Conservation (phyloP, 2,113 vertebrate genomes). For the Excalfactoria chinensis region DNA sequence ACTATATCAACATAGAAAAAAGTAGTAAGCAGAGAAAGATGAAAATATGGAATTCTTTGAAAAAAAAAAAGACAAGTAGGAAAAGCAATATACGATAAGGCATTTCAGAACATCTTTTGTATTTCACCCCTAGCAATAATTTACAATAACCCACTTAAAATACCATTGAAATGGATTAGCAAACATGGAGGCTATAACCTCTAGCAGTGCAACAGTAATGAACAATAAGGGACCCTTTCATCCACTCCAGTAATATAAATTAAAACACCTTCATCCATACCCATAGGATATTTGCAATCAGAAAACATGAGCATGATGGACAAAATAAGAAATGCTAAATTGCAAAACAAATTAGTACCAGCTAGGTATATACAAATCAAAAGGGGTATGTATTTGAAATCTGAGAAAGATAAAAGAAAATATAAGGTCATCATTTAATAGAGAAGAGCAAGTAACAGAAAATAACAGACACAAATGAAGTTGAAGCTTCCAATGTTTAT, state of each 20-base stretch:
- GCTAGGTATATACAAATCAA: not conserved
- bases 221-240: not conserved
- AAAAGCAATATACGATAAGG: not conserved
- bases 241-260: not conserved
- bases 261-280: not conserved
- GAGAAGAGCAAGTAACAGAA: not conserved
- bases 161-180: accelerated
- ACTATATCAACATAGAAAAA: not conserved
- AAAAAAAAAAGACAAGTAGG: not conserved
- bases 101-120: not conserved
- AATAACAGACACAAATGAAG: not conserved
- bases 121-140: not conserved
- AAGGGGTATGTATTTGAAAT: not conserved
- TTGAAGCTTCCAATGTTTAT: not conserved
- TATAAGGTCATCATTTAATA: not conserved
- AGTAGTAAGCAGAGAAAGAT: not conserved
- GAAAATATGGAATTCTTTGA: not conserved
- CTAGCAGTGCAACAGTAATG: not conserved
- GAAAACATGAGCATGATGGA: not conserved
- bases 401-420: not conserved
- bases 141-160: not conserved
- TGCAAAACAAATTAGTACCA: not conserved
- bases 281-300: not conserved
- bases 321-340: not conserved
- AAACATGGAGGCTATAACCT: not conserved